Evolutionary conservation across 2,888 invertebrate genomes (phyloP), one percentile per base, ranked within the genome.

Genomic region (Serrognathus titanus): DNA sequence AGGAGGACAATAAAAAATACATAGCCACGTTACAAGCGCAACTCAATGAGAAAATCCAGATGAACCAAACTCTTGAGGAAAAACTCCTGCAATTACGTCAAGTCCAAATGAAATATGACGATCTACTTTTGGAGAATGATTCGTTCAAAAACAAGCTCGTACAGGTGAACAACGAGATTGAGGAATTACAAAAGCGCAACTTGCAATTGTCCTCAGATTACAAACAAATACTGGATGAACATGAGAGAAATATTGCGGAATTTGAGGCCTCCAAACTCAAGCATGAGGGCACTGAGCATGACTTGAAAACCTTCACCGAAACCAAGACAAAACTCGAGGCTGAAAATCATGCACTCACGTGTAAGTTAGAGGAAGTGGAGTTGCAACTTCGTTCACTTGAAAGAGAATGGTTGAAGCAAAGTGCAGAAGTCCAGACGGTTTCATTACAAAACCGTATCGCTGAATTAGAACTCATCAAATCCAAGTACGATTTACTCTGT

Each of bases 201-300:
- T 65, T 62, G 7, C 69, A 74, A 58, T 59, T 76, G 5, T 63
- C 69, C 0, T 57, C 65, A 0, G 76, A 77, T 53, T 73, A 75
- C 58, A 67, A 69, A 35, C 66, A 70, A 31, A 58, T 74, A 7
- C 62, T 66, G 16, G 70, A 72, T 40, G 76, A 75, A 59, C 73
- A 74, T 51, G 71, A 73, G 48, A 61, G 53, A 31, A 52, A 73
- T 40, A 7, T 31, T 7, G 24, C 24, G 6, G 24, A 74, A 47
- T 61, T 71, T 9, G 71, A 71, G 40, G 73, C 70, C 41, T 55
- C 68, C 10, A 75, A 73, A 63, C 54, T 74, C 3, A 68, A 66
- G 50, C 58, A 65, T 10, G 73, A 75, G 53, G 63, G 50, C 37
- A 35, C 48, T 8, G 37, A 55, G 13, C 39, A 9, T 7, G 48